Conservation (phyloP, 2,113 vertebrate genomes). For the Gopherus flavomarginatus region DNA sequence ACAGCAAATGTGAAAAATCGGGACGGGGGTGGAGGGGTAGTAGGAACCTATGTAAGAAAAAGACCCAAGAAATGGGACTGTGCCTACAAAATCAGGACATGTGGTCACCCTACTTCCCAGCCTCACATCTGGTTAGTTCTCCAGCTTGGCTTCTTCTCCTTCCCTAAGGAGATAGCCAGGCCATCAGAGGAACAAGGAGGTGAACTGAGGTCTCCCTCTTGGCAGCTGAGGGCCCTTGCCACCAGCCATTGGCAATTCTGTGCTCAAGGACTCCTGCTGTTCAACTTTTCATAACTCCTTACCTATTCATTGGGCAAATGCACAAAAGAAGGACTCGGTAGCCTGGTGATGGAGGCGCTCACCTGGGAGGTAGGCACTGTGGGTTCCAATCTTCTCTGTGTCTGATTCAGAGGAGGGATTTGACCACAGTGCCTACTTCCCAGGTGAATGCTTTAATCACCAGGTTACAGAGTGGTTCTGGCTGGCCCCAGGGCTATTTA, state of each 20-base stretch:
- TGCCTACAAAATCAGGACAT: too few relatives aligned
- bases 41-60: too few relatives aligned
- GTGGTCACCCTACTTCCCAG: neutral
- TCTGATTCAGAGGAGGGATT: neutral
- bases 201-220: neutral
- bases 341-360: neutral
- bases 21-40: too few relatives aligned
- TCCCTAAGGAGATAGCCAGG: neutral
- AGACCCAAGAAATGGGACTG: too few relatives aligned
- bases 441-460: neutral
- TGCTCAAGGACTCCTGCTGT: neutral
- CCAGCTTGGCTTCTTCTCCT: neutral
- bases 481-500: neutral
- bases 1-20: too few relatives aligned
- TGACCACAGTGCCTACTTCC: neutral
- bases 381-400: neutral
- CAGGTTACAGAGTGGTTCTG: neutral
- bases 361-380: neutral
- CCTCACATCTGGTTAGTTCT: neutral
- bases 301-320: neutral
- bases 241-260: too few relatives aligned
- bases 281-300: neutral
- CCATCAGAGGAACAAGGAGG: neutral
- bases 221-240: too few relatives aligned
- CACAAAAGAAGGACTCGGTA: neutral